phyloP scores from a whole-genome alignment of 35 echinoderm and acorn worm genomes.

The Stichopus chloronotus region DNA sequence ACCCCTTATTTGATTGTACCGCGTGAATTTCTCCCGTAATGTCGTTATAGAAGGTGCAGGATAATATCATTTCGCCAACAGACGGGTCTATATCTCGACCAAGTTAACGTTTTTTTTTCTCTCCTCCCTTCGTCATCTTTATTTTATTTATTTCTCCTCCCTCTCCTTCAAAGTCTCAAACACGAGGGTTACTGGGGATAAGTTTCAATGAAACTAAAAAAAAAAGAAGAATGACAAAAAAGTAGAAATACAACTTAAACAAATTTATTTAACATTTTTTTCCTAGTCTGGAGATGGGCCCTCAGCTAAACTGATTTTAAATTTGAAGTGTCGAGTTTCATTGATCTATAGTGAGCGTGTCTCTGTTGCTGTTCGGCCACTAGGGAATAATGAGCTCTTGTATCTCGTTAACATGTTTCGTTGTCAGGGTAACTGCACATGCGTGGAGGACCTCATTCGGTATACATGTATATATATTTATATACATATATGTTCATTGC shows the following conservation, averaged over 20 bases:
- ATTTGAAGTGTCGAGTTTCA: conserved; percentile 49
- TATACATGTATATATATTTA: too few relatives aligned
- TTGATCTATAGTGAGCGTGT: neutral
- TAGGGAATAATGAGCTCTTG: neutral
- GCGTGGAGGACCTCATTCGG: too few relatives aligned
- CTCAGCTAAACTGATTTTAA: conserved; percentile 59
- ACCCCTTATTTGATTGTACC: conserved; percentile 89
- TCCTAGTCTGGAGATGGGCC: conserved; percentile 29
- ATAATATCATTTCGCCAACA: conserved; percentile 63
- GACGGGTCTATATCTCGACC: conserved; percentile 33
- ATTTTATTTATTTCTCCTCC: too few relatives aligned
- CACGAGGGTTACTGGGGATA: conserved; percentile 54
- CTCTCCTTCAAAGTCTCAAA: too few relatives aligned
- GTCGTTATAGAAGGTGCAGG: conserved; percentile 76
- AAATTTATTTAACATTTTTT: conserved; percentile 62
- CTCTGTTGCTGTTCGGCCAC: neutral
- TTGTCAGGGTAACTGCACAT: too few relatives aligned
- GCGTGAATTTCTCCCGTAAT: conserved; percentile 90
- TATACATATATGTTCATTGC: too few relatives aligned
- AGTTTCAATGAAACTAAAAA: conserved; percentile 6
- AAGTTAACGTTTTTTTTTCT: conserved; percentile 41
- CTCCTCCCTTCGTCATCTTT: conserved; percentile 21
- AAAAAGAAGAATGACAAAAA: neutral
- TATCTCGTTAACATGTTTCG: too few relatives aligned
- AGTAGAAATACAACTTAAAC: neutral